phyloP scores from a whole-genome alignment of 2,888 invertebrate genomes.

The Yponomeuta cagnagella region DNA sequence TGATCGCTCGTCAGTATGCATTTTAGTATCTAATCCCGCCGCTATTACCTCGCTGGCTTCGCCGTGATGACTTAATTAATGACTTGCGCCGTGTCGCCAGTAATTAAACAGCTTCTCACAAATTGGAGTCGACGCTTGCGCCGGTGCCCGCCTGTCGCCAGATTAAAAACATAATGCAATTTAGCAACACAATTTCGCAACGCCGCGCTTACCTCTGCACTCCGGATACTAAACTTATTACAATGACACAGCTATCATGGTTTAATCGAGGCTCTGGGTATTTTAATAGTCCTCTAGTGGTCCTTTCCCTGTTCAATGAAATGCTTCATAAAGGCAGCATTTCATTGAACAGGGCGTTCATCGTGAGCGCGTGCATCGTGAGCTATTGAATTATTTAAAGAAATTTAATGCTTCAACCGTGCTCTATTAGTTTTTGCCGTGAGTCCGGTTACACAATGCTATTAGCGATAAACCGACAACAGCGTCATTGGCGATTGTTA shows the following conservation, averaged over 20 bases:
- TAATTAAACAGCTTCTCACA: constrained; percentile 68
- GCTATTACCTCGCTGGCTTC: constrained; percentile 50
- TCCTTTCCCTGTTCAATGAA: constrained; percentile 1
- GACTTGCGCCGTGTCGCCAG: constrained; percentile 61
- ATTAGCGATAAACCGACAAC: constrained; percentile 19
- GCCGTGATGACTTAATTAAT: constrained; percentile 74
- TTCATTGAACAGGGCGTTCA: too few species aligned
- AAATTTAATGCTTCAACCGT: constrained; percentile 17
- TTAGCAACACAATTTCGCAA: constrained; percentile 29
- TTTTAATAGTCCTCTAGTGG: neutral
- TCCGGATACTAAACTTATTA: constrained; percentile 32
- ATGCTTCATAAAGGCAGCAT: neutral
- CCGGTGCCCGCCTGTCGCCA: constrained; percentile 43
- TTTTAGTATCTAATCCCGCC: constrained; percentile 55
- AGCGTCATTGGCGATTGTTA: constrained; percentile 25
- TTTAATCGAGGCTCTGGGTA: neutral
- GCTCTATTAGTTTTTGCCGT: constrained; percentile 8
- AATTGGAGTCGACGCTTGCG: constrained; percentile 60
- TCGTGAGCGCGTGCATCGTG: constrained; percentile 14
- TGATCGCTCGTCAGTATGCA: constrained; percentile 53
- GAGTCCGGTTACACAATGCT: constrained; percentile 14
- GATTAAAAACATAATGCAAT: constrained; percentile 70
- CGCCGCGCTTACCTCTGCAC: constrained; percentile 27
- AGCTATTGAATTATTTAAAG: constrained; percentile 17
- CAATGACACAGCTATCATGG: neutral